These are phyloP conservation scores for Drosophila flavopinicola DNA, from an alignment of 2,888 invertebrate species.

Conservation along the genomic window DNA sequence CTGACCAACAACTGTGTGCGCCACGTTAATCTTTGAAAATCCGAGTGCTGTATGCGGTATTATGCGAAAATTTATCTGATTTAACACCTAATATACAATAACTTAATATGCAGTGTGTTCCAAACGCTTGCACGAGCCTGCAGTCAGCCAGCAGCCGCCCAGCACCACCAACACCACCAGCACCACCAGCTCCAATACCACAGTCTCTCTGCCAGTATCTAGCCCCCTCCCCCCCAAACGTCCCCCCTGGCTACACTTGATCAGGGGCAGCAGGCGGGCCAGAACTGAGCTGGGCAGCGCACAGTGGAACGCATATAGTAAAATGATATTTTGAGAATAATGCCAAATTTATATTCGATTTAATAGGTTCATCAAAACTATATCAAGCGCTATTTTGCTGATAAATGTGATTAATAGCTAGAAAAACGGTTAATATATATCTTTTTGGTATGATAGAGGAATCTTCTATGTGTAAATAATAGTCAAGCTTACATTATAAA, in stretches of 20 bases:
- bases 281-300: slow-evolving; percentile 30
- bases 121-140: slow-evolving; percentile 75
- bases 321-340: background rate
- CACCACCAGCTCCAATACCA: slow-evolving; percentile 7
- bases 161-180: slow-evolving; percentile 26
- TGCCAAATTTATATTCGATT: too few species aligned
- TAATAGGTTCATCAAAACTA: too few species aligned
- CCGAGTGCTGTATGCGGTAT: slow-evolving; percentile 85
- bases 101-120: slow-evolving; percentile 84
- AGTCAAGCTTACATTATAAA: too few species aligned
- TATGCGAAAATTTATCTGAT: slow-evolving; percentile 85
- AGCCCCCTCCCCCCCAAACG: background rate
- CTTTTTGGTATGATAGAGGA: too few species aligned
- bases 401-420: too few species aligned
- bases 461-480: too few species aligned
- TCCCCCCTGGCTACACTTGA: slow-evolving; percentile 17
- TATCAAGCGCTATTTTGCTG: too few species aligned
- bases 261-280: slow-evolving; percentile 13
- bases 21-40: slow-evolving; percentile 85
- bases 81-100: slow-evolving; percentile 86
- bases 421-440: too few species aligned
- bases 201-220: slow-evolving; percentile 12
- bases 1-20: slow-evolving; percentile 67
- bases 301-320: slow-evolving; percentile 43
- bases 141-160: slow-evolving; percentile 66